Evolutionary conservation across 2,888 invertebrate species (phyloP).

Genomic region (Synanthedon tipuliformis): DNA sequence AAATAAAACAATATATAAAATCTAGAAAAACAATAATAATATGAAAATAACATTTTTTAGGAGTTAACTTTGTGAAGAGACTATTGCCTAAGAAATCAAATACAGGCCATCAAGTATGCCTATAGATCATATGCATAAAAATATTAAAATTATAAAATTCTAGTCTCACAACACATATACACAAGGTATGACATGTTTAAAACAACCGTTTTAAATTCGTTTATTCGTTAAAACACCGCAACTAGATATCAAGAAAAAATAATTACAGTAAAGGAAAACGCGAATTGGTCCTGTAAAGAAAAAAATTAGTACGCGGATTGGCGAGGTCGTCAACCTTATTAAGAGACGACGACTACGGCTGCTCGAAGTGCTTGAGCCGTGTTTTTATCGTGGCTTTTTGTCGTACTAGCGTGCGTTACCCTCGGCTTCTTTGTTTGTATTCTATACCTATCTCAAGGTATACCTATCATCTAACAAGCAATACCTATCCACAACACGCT

Average conservation of each 20-base stretch:
- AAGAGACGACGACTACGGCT: constrained; percentile 23
- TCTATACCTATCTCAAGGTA: constrained; percentile 4
- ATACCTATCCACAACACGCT: constrained; percentile 2
- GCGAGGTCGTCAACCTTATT: constrained; percentile 53
- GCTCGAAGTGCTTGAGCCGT: constrained; percentile 15
- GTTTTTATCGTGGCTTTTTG: constrained; percentile 53
- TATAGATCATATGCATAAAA: no score
- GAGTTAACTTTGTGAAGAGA: no score
- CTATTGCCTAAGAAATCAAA: no score
- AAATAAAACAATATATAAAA: no score
- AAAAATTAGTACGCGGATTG: constrained; percentile 41
- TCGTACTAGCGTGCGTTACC: constrained; percentile 52
- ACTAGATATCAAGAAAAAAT: not conserved
- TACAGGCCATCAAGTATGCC: no score
- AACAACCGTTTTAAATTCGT: no score
- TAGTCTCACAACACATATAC: no score
- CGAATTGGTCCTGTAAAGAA: constrained; percentile 9
- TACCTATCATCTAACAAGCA: constrained; percentile 1
- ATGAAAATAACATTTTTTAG: no score
- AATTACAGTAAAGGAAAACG: not conserved
- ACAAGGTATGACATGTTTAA: no score
- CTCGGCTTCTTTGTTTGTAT: constrained; percentile 15
- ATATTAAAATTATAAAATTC: no score
- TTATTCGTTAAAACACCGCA: not conserved
- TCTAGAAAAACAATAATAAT: no score